Base-by-base conservation (phyloP, 2,113 vertebrate genomes). In the Hyperopisus bebe region DNA sequence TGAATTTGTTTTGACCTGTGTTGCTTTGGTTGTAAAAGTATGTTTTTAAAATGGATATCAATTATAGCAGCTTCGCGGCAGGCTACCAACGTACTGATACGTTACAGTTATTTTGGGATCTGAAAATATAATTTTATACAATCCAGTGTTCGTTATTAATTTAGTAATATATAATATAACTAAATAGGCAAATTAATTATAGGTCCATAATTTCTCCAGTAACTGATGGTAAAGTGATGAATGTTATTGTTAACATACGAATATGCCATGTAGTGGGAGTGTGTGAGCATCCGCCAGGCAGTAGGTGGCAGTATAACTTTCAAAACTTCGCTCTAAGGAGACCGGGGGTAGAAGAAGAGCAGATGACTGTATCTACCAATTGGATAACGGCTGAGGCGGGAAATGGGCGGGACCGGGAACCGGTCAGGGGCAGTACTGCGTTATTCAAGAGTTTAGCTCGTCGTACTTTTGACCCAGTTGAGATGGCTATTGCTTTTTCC, bases 401-500 rank as follows among this genome's bases (percentile, higher is more conserved):
- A 5, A 4, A 77, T 15, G 74, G 74, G 74, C 74, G 74, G 35
- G 35, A 21, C 35, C 74, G 74, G 70, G 35, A 42, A 80, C 4
- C 31, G 35, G 13, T 15, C 70, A 35, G 70, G 19, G 70, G 10
- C 31, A 17, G 70, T 77, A 19, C 15, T 27, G 80, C 35, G 3
- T 47, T 42, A 46, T 46, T 48, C 70, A 19, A 2, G 31, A 35
- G 70, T 39, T 11, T 58, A 89, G 85, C 58, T 82, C 88, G 77
- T 85, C 77, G 47, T 84, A 85, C 89, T 39, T 8, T 24, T n/a
- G 24, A 35, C 80, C 9, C 24, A 9, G n/a, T 77, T 50, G 1
- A 39, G 35, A 93, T 91, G 92, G 89, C 90, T 50, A 82, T 84
- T 42, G 47, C 13, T 5, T 77, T 92, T 13, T 90, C 85, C 51